Conservation (phyloP, 2,888 invertebrate genomes). For the Eupithecia abbreviata region DNA sequence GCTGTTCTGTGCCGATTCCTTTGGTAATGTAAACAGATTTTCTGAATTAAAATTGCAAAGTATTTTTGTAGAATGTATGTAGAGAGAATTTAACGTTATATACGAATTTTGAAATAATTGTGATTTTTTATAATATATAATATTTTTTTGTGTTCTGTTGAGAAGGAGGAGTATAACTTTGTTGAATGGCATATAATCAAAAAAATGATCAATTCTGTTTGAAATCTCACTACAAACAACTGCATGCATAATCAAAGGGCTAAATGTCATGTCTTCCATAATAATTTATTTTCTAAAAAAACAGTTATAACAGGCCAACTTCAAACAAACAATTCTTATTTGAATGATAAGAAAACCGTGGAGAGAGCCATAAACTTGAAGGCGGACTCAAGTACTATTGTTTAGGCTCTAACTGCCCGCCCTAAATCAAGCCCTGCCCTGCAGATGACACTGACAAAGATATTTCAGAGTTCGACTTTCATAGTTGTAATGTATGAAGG, state of each 20-base stretch:
- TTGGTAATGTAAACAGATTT: slow-evolving; percentile 35
- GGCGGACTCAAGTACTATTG: slow-evolving; percentile 28
- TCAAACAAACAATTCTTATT: background rate
- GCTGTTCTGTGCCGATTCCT: slow-evolving; percentile 27
- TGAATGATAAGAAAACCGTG: background rate
- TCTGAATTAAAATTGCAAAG: slow-evolving; percentile 28
- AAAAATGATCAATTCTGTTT: background rate
- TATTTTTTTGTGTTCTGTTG: no score
- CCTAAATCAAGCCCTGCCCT: slow-evolving; percentile 38
- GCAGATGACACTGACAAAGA: slow-evolving; percentile 45
- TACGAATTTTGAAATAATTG: background rate
- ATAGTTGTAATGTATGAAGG: slow-evolving; percentile 48
- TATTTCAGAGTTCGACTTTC: slow-evolving; percentile 47
- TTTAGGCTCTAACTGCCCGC: slow-evolving; percentile 29
- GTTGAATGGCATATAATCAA: no score
- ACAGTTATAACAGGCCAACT: background rate
- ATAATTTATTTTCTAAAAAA: background rate
- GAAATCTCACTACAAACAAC: background rate
- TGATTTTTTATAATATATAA: background rate
- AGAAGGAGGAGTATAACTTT: no score
- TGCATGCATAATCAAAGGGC: background rate
- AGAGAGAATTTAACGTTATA: background rate
- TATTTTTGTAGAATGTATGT: slow-evolving; percentile 8
- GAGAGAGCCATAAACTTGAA: background rate
- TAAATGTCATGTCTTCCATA: background rate